Conservation (phyloP, 2,797 vertebrate genomes). For the Lycodopsis pacificus region DNA sequence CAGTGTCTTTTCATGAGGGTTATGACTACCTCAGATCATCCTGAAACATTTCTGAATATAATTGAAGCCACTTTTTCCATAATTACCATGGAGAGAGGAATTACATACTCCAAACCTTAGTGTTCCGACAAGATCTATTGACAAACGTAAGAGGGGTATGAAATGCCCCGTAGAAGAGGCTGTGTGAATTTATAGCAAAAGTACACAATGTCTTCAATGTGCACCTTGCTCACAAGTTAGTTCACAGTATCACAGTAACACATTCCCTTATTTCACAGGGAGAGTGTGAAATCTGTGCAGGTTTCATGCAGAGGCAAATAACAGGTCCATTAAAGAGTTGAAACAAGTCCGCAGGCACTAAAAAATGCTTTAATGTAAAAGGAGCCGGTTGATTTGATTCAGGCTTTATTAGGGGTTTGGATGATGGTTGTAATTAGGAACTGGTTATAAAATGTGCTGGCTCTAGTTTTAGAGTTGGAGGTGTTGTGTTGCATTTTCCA, state of each 20-base stretch:
- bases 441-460: constrained; percentile 61
- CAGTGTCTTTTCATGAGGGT: background rate
- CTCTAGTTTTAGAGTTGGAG: constrained; percentile 50
- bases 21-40: background rate
- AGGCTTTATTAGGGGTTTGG: constrained; percentile 12
- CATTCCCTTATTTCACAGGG: constrained; percentile 29
- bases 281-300: constrained; percentile 47
- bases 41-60: constrained; percentile 8
- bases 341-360: constrained; percentile 1
- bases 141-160: background rate
- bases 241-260: constrained; percentile 40
- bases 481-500: constrained; percentile 62
- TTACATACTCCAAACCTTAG: constrained; percentile 17
- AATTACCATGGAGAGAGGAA: constrained; percentile 1
- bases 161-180: background rate
- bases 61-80: background rate
- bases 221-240: constrained; percentile 28
- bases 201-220: constrained; percentile 8
- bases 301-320: constrained; percentile 33
- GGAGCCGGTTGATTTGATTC: background rate
- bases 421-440: constrained; percentile 43
- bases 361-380: constrained; percentile 14
- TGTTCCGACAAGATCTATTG: background rate
- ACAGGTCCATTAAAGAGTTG: constrained; percentile 25
- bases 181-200: constrained; percentile 34